Evolutionary conservation across 2,113 vertebrate genomes (phyloP), one percentile per base, ranked within the genome.

Genomic region (Danionella cerebrum): DNA sequence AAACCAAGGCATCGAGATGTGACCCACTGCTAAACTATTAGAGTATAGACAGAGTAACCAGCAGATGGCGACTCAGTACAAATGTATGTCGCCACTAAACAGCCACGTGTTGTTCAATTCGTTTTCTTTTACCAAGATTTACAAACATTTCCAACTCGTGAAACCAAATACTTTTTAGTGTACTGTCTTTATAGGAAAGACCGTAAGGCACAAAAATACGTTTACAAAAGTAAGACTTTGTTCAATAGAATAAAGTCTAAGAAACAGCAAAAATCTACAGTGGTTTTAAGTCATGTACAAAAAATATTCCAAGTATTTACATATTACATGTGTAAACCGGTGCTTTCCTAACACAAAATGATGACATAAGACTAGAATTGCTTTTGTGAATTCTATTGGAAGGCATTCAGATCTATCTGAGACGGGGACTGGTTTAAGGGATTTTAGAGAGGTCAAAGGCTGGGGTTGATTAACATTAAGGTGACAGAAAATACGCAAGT

Each of bases 401-500:
- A n/a, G n/a, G n/a, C n/a, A n/a, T n/a, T n/a, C n/a, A n/a, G n/a
- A n/a, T n/a, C n/a, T n/a, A n/a, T n/a, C n/a, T 8, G 27, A 42
- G 42, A 60, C 63, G 67, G 21, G 54, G 57, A 52, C 67, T 57
- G 76, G 66, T 65, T 44, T 13, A 51, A 70, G 29, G 65, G 72
- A 65, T 62, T 67, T 5, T 13, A 65, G 64, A 76, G 78, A 73
- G 68, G 67, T 62, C 47, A 58, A 18, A 75, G 57, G 74, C 63
- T 64, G 77, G 69, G 72, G 41, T 78, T 81, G 53, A 83, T 84
- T 85, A 81, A 71, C 76, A 78, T 57, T 65, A 57, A 79, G 54
- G 69, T 78, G 78, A 78, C 70, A 79, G 57, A 55, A 67, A 63
- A 60, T 53, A 21, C 41, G 35, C 51, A 24, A 36, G 14, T n/a